A percentile compares a stretch with the other conserved stretches of the same genome.
Evolutionary conservation across 1,140 invertebrate genomes (phyloP).

Genomic region (Drosophila athabasca): DNA sequence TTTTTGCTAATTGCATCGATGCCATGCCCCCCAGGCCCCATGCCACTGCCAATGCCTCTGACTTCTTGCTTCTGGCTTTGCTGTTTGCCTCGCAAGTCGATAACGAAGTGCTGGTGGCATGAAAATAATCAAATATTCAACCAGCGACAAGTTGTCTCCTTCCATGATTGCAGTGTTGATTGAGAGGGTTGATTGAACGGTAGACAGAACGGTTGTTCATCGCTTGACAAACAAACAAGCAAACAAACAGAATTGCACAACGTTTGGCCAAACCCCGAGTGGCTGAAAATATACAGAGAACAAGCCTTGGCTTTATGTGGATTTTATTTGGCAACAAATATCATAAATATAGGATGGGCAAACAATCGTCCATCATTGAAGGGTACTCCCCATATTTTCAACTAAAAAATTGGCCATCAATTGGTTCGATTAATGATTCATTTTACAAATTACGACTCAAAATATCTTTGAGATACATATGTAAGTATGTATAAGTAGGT

Average conservation of each 20-base stretch:
- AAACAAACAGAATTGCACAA: conserved; percentile 11
- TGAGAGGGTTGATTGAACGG: conserved; percentile 15
- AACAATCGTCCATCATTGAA: neutral
- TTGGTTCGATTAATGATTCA: no score
- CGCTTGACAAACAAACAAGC: conserved; percentile 22
- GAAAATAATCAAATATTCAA: conserved; percentile 15
- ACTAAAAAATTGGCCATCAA: no score
- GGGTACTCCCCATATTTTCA: no score
- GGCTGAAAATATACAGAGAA: no score
- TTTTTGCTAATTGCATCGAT: conserved; percentile 38
- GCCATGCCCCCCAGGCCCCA: neutral
- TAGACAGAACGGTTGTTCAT: conserved; percentile 23
- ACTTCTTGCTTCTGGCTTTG: neutral
- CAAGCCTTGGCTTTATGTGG: conserved; percentile 1
- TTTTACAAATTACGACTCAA: no score
- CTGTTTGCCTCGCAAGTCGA: conserved; percentile 3
- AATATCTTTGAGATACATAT: neutral
- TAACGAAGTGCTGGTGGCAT: conserved; percentile 3
- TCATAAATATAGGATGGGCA: neutral
- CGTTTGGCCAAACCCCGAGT: conserved; percentile 11
- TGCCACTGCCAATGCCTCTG: neutral
- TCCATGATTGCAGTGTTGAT: conserved; percentile 22
- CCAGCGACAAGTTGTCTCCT: conserved; percentile 31
- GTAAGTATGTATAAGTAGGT: no score
- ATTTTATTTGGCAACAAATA: conserved; percentile 1